Evolutionary conservation across 2,888 invertebrate species (phyloP).

Genomic region (Acleris literana): DNA sequence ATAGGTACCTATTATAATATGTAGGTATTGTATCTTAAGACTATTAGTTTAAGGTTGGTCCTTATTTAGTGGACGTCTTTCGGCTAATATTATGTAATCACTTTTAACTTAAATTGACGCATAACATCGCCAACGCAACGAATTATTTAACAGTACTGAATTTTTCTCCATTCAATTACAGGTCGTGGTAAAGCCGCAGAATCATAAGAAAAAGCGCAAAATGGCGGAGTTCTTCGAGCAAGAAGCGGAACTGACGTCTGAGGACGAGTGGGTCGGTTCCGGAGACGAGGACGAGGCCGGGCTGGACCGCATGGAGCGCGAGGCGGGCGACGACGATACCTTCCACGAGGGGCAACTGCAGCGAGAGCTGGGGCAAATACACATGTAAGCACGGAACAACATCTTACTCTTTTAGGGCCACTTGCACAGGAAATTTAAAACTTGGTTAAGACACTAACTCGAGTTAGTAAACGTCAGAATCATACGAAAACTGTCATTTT

Average conservation of each 20-base stretch:
- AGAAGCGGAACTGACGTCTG: slow-evolving; percentile 94
- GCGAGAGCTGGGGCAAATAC: slow-evolving; percentile 92
- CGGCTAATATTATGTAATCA: too few relatives aligned
- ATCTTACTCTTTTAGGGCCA: too few relatives aligned
- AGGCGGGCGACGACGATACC: slow-evolving; percentile 92
- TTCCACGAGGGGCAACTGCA: slow-evolving; percentile 91
- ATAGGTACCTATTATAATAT: too few relatives aligned
- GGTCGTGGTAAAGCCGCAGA: slow-evolving; percentile 59
- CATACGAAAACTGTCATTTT: too few relatives aligned
- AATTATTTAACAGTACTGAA: background rate
- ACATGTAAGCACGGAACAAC: slow-evolving; percentile 83
- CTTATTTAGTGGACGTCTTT: background rate
- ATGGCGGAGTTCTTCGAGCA: slow-evolving; percentile 91
- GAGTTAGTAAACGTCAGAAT: too few relatives aligned
- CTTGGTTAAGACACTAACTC: too few relatives aligned
- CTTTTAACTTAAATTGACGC: too few relatives aligned
- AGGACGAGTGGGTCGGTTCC: slow-evolving; percentile 92
- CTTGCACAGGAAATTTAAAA: too few relatives aligned
- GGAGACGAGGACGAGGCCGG: slow-evolving; percentile 94
- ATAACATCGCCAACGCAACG: background rate
- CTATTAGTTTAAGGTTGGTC: too few relatives aligned
- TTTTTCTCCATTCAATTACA: slow-evolving; percentile 41
- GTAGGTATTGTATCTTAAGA: too few relatives aligned
- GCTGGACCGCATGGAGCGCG: slow-evolving; percentile 91
- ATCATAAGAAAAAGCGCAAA: slow-evolving; percentile 70